These are phyloP conservation scores for Galbula dea DNA, from an alignment of 2,113 vertebrate genomes.

Conservation along the genomic window DNA sequence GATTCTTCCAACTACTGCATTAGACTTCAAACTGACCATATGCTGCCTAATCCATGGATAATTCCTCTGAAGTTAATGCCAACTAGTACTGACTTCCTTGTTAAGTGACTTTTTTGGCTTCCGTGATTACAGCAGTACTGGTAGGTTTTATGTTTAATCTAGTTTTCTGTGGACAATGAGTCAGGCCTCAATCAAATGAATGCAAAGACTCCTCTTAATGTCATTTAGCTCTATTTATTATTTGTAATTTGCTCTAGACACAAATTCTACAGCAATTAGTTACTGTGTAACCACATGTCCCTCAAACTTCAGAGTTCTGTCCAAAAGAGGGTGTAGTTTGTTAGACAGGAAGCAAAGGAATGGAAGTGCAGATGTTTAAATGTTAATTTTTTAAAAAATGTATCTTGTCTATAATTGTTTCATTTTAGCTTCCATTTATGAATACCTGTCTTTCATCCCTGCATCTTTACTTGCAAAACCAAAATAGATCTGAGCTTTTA, in stretches of 20 bases:
- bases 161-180: neutral
- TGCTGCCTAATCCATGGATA: neutral
- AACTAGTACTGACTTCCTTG: neutral
- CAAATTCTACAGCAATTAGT: neutral
- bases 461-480: neutral
- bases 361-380: neutral
- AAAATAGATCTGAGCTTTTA: neutral
- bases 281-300: neutral
- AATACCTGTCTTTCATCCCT: neutral
- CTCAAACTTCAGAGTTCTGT: neutral
- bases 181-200: neutral
- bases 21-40: neutral
- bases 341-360: neutral
- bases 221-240: constrained; percentile 12
- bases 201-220: constrained; percentile 11
- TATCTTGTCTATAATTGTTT: neutral
- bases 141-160: neutral
- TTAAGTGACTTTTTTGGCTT: neutral
- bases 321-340: neutral
- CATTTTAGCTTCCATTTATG: neutral
- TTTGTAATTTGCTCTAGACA: neutral
- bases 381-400: neutral
- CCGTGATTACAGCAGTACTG: neutral
- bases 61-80: neutral
- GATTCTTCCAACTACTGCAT: neutral